Evolutionary conservation across 2,113 vertebrate species (phyloP), one percentile per base, ranked within the genome.

Genomic region (Mormyrus lacerda): DNA sequence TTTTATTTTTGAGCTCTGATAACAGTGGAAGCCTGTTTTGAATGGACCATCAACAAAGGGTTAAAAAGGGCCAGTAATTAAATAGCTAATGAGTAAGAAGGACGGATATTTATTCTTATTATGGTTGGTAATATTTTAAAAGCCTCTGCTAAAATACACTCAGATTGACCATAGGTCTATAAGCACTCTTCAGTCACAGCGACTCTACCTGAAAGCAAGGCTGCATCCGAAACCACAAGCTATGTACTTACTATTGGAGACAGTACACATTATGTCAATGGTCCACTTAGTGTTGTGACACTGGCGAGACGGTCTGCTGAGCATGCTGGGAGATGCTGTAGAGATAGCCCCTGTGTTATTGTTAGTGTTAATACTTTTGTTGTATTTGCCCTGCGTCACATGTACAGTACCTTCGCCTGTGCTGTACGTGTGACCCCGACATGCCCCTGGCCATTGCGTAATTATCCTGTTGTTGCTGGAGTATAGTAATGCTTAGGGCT

Each of bases 1-100:
- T 58, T 87, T 73, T 35, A 53, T 76, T 76, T 76, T 9, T 47
- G 39, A 48, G 27, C 24, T 27, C 58, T 47, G 87, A 88, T 65
- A 69, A 65, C 27, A 86, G 19, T 44, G 19, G 35, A 69, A 11
- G n/a, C 45, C 44, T 53, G 15, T 69, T 47, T 44, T 73, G 42
- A 15, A 69, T n/a, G 24, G 24, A 65, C 69, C 19, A 87, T 83
- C 79, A 83, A 83, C 39, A 44, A 83, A 83, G 42, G 79, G 73
- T 79, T 31, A 82, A 82, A 79, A 82, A 31, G 15, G 39, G 76
- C n/a, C 11, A 4, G 15, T n/a, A 48, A 51, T 27, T 27, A 85
- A 85, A 50, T 85, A 85, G 8, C 10, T 85, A 85, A 85, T 85
- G 47, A 85, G 47, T 48, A 50, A 85, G 44, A 85, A 85, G n/a